phyloP scores from a whole-genome alignment of 2,888 invertebrate genomes.

The Caenorhabditis becei region DNA sequence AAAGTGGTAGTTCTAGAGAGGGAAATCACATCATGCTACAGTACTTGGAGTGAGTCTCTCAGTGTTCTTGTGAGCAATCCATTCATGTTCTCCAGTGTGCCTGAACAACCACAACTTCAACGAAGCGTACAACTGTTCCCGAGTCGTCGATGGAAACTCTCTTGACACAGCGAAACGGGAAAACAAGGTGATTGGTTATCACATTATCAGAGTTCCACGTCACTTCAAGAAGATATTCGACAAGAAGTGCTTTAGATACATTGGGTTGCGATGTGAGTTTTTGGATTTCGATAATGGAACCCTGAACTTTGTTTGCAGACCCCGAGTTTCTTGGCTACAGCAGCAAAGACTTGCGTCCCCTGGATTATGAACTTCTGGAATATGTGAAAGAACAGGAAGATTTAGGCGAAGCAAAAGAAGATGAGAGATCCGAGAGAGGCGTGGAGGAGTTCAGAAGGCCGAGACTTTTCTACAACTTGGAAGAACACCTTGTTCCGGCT shows the following conservation, averaged over 20 bases:
- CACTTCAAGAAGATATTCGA: constrained; percentile 40
- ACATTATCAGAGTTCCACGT: constrained; percentile 35
- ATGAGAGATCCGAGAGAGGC: background rate
- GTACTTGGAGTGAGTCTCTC: constrained; percentile 45
- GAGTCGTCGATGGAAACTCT: background rate
- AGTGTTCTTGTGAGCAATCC: no score
- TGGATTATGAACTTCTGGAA: constrained; percentile 39
- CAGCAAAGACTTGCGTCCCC: constrained; percentile 3
- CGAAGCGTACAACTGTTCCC: constrained; percentile 19
- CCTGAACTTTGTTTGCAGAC: constrained; percentile 20
- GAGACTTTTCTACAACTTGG: constrained; percentile 30
- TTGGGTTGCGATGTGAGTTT: constrained; percentile 44
- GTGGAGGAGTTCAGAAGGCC: constrained; percentile 1
- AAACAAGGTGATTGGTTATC: constrained; percentile 44
- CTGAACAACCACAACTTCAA: constrained; percentile 15
- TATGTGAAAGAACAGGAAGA: constrained; percentile 11
- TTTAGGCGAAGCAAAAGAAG: constrained; percentile 1
- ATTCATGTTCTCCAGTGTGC: constrained; percentile 10
- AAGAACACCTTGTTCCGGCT: constrained; percentile 34
- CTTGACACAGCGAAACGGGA: constrained; percentile 19
- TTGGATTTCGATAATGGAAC: background rate
- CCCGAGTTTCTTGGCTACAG: constrained; percentile 46
- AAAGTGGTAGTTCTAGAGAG: constrained; percentile 25
- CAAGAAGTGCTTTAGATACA: constrained; percentile 42
- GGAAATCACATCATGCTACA: constrained; percentile 21